Conservation (phyloP, 1,140 invertebrate genomes). For the Leptinotarsa texana region DNA sequence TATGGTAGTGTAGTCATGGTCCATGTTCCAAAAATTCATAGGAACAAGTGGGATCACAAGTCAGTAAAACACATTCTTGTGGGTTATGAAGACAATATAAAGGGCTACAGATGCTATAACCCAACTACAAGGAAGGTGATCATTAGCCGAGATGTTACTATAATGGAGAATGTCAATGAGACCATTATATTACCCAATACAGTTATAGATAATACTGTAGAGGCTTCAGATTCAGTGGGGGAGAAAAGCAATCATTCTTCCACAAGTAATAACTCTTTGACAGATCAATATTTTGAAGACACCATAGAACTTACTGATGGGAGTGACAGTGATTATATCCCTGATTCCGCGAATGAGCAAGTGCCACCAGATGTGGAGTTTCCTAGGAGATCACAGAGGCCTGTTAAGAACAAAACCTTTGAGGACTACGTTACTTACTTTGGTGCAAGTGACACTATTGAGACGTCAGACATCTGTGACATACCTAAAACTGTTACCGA, state of each 20-base stretch:
- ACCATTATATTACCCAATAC: constrained; percentile 12
- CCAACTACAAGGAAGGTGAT: constrained; percentile 16
- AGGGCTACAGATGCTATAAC: constrained; percentile 31
- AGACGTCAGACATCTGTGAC: not conserved
- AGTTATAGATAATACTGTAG: constrained; percentile 1
- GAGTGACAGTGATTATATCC: constrained; percentile 10
- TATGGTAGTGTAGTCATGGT: constrained; percentile 48
- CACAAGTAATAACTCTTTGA: not conserved
- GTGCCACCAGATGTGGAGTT: not conserved
- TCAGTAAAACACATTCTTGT: constrained; percentile 41
- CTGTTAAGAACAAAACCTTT: constrained; percentile 19
- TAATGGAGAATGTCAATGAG: constrained; percentile 25
- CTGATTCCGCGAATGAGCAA: not conserved
- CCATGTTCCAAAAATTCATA: constrained; percentile 42
- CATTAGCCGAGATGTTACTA: constrained; percentile 28
- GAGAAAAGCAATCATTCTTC: not conserved
- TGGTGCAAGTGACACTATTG: not conserved
- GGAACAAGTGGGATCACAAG: constrained; percentile 42
- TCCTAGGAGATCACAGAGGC: constrained; percentile 23
- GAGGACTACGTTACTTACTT: constrained; percentile 26
- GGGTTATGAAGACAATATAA: constrained; percentile 33
- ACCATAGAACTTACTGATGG: not conserved
- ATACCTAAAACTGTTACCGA: constrained; percentile 37
- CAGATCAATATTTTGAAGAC: not conserved
- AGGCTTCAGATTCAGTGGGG: constrained; percentile 26